Evolutionary conservation across 2,113 vertebrate genomes (phyloP).

Genomic region (Spea multiplicata): DNA sequence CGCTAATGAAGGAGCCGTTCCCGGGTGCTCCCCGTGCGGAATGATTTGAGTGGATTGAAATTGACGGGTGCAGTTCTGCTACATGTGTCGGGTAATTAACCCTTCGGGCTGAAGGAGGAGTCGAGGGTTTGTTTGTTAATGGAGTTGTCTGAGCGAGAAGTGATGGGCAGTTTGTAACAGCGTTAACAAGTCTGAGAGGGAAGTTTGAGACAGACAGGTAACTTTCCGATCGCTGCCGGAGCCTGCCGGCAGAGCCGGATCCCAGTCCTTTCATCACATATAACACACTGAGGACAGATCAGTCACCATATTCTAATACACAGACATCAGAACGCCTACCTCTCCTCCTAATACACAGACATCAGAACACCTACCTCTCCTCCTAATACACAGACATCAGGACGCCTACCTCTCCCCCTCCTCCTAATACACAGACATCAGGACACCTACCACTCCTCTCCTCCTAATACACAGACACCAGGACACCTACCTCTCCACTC

Average conservation of each 20-base stretch:
- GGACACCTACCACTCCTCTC: too few species aligned
- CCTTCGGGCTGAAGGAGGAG: slow-evolving; percentile 32
- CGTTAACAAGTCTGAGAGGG: slow-evolving; percentile 10
- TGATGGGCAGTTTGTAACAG: slow-evolving; percentile 5
- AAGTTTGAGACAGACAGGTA: not conserved
- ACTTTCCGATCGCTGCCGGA: not conserved
- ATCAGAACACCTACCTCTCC: too few species aligned
- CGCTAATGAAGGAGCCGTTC: slow-evolving; percentile 44
- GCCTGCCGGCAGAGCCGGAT: not conserved
- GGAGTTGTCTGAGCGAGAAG: slow-evolving; percentile 22
- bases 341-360: too few species aligned
- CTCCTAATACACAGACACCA: too few species aligned
- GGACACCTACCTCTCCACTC: too few species aligned
- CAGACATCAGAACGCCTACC: too few species aligned
- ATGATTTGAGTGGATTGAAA: slow-evolving; percentile 48
- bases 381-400: too few species aligned
- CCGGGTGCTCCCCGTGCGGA: slow-evolving; percentile 30
- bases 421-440: too few species aligned
- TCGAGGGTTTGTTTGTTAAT: slow-evolving; percentile 33
- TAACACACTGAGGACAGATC: too few species aligned
- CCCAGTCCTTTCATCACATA: too few species aligned
- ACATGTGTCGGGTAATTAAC: slow-evolving; percentile 47
- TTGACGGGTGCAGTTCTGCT: slow-evolving; percentile 36
- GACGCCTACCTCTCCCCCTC: too few species aligned
- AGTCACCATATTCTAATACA: too few species aligned